These are phyloP conservation scores for Drosophila azteca DNA, from an alignment of 1,140 invertebrate species.

Conservation along the genomic window DNA sequence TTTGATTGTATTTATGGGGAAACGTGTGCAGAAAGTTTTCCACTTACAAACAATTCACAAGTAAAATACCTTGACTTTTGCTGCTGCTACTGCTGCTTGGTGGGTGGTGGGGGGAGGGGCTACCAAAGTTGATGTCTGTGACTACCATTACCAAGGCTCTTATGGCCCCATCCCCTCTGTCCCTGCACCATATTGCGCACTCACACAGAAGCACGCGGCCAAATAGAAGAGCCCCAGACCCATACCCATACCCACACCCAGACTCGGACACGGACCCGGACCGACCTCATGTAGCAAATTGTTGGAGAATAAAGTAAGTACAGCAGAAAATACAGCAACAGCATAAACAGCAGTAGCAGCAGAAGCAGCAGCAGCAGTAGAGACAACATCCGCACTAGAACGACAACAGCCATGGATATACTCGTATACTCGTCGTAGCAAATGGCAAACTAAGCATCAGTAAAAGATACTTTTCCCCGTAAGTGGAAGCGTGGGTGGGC, in stretches of 20 bases:
- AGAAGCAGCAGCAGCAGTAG: constrained; percentile 3
- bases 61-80: constrained; percentile 76
- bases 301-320: constrained; percentile 65
- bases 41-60: constrained; percentile 71
- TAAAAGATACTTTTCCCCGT: constrained; percentile 68
- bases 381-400: constrained; percentile 36
- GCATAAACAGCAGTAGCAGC: constrained; percentile 34
- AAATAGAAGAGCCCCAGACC: background rate
- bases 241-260: constrained; percentile 1
- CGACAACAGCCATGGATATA: constrained; percentile 3
- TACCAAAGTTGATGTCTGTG: constrained; percentile 39
- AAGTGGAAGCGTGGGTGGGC: constrained; percentile 71
- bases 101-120: constrained; percentile 8
- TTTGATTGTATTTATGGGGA: constrained; percentile 51
- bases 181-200: constrained; percentile 35
- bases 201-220: constrained; percentile 3
- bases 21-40: constrained; percentile 73
- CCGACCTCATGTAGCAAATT: constrained; percentile 57
- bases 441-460: constrained; percentile 73
- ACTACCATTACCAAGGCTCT: constrained; percentile 58
- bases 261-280: background rate
- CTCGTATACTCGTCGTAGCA: constrained; percentile 11
- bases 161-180: constrained; percentile 15
- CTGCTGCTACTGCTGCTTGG: constrained; percentile 5
- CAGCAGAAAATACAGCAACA: constrained; percentile 21